phyloP scores from a whole-genome alignment of 2,113 vertebrate species.

The Conger conger region DNA sequence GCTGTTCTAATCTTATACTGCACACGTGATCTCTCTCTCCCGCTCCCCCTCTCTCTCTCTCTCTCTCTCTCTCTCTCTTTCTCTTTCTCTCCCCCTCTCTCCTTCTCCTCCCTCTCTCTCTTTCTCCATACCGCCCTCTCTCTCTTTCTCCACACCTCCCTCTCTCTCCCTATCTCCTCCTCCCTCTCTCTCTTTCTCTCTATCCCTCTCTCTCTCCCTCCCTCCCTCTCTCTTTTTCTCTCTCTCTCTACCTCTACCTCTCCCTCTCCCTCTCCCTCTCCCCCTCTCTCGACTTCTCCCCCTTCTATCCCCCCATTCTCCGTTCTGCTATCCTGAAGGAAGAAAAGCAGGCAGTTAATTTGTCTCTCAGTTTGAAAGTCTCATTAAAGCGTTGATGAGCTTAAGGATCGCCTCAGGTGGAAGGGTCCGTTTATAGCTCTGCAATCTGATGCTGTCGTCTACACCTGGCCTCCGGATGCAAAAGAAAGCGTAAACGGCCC shows the following conservation, averaged over 20 bases:
- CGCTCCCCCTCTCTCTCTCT: no score
- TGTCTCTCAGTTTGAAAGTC: conserved; percentile 69
- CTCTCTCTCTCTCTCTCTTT: no score
- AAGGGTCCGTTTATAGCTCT: conserved; percentile 58
- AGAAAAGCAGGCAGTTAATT: conserved; percentile 73
- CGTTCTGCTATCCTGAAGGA: conserved; percentile 39
- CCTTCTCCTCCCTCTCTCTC: conserved; percentile 14
- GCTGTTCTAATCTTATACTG: conserved; percentile 35
- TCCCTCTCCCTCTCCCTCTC: background rate
- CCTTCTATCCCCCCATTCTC: background rate
- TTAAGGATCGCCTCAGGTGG: conserved; percentile 62
- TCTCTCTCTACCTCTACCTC: no score
- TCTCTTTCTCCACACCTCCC: no score
- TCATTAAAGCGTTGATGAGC: conserved; percentile 73
- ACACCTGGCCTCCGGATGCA: conserved; percentile 49
- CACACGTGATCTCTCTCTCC: conserved; percentile 40
- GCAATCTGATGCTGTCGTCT: conserved; percentile 51
- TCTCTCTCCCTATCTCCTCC: background rate
- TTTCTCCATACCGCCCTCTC: no score
- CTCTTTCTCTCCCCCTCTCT: no score
- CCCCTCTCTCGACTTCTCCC: no score
- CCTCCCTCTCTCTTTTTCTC: conserved; percentile 13
- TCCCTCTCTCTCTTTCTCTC: no score
- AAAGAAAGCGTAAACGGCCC: conserved; percentile 58
- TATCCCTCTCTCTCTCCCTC: no score